Evolutionary conservation across 2,888 invertebrate species (phyloP).

Genomic region (Acleris literana): DNA sequence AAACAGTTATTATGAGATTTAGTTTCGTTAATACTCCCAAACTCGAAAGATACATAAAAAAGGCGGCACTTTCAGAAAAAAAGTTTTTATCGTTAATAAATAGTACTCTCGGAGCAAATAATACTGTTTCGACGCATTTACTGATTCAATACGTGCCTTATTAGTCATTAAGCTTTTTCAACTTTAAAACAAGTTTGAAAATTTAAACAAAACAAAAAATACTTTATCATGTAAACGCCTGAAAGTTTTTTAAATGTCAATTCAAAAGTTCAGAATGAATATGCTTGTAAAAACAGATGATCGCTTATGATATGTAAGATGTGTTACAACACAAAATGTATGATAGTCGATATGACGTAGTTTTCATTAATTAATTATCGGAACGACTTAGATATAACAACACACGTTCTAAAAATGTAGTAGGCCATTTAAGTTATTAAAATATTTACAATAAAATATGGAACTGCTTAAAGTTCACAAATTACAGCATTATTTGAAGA

Average conservation of each 20-base stretch:
- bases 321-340: conserved; percentile 38
- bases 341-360: conserved; percentile 54
- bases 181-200: no score
- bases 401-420: conserved; percentile 71
- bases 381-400: conserved; percentile 72
- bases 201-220: no score
- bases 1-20: conserved; percentile 58
- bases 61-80: no score
- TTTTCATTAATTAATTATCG: conserved; percentile 49
- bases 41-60: conserved; percentile 12
- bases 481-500: conserved; percentile 72
- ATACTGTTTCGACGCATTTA: no score
- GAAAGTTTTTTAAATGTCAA: neutral
- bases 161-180: no score
- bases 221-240: no score
- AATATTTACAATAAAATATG: conserved; percentile 80
- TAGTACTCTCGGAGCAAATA: no score
- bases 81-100: no score
- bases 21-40: conserved; percentile 46
- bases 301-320: conserved; percentile 51
- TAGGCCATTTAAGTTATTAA: conserved; percentile 79
- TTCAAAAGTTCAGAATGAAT: conserved; percentile 11
- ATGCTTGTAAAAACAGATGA: conserved; percentile 22
- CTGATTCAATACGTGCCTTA: no score
- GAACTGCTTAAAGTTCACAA: conserved; percentile 74